These are phyloP conservation scores for Octodonta nipae DNA, from an alignment of 2,888 invertebrate genomes.

Conservation along the genomic window DNA sequence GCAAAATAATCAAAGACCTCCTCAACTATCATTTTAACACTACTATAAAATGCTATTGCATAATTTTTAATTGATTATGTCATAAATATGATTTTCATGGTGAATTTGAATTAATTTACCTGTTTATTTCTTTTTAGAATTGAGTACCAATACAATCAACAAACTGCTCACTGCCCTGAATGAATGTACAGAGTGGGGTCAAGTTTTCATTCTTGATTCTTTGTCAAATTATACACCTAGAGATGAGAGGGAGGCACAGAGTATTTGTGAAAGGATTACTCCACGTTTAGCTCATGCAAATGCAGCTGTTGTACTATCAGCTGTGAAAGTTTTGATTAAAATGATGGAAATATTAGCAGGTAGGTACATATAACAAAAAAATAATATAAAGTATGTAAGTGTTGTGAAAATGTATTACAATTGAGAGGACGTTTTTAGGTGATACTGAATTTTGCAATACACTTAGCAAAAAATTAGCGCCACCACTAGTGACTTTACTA, in stretches of 20 bases:
- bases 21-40: no score
- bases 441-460: constrained; percentile 89
- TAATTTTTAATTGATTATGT: no score
- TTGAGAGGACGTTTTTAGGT: no score
- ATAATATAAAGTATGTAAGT: background rate
- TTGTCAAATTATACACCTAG: constrained; percentile 92
- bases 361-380: background rate
- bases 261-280: constrained; percentile 93
- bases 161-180: constrained; percentile 94
- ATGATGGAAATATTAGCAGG: constrained; percentile 83
- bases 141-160: constrained; percentile 96
- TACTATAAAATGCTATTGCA: no score
- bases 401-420: background rate
- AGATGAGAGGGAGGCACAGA: constrained; percentile 95
- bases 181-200: constrained; percentile 98
- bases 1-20: no score
- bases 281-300: constrained; percentile 96
- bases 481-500: constrained; percentile 93
- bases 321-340: constrained; percentile 97
- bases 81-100: no score
- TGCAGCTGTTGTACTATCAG: constrained; percentile 95
- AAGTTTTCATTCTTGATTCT: constrained; percentile 96
- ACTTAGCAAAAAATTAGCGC: constrained; percentile 91
- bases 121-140: constrained; percentile 55
- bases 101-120: no score